Conservation (phyloP, 2,113 vertebrate genomes). For the Nesoenas mayeri region DNA sequence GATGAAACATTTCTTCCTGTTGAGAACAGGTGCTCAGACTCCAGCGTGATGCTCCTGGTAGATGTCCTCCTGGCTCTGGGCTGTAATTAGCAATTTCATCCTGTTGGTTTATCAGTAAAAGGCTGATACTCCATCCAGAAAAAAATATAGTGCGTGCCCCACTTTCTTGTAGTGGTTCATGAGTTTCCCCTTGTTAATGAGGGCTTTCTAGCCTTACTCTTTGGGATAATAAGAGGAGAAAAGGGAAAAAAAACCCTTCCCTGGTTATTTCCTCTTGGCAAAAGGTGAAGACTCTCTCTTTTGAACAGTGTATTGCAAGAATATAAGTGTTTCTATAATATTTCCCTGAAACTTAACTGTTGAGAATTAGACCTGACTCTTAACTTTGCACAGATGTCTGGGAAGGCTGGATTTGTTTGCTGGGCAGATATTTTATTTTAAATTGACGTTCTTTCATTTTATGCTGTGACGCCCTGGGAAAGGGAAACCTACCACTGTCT, state of each 20-base stretch:
- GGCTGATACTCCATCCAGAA: background rate
- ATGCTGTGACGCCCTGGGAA: background rate
- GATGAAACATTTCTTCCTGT: background rate
- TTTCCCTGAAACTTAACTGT: background rate
- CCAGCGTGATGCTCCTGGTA: background rate
- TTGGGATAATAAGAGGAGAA: background rate
- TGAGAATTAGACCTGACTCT: background rate
- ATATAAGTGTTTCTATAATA: background rate
- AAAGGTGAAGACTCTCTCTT: background rate
- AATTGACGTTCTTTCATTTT: background rate
- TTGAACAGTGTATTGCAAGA: background rate
- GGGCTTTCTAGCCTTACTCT: background rate
- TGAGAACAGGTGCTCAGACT: conserved; percentile 38
- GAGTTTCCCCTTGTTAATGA: background rate
- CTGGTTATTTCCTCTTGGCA: background rate
- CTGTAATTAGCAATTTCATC: conserved; percentile 32
- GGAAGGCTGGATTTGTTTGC: background rate
- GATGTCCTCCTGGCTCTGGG: background rate
- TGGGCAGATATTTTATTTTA: background rate
- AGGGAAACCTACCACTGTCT: background rate
- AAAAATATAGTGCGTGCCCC: rapidly evolving
- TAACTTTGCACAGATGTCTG: background rate
- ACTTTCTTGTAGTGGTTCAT: background rate
- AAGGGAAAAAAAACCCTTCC: background rate
- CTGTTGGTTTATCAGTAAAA: background rate